These are phyloP conservation scores for Megaustenia siamemsis DNA, from an alignment of 2,888 invertebrate genomes.

Conservation along the genomic window DNA sequence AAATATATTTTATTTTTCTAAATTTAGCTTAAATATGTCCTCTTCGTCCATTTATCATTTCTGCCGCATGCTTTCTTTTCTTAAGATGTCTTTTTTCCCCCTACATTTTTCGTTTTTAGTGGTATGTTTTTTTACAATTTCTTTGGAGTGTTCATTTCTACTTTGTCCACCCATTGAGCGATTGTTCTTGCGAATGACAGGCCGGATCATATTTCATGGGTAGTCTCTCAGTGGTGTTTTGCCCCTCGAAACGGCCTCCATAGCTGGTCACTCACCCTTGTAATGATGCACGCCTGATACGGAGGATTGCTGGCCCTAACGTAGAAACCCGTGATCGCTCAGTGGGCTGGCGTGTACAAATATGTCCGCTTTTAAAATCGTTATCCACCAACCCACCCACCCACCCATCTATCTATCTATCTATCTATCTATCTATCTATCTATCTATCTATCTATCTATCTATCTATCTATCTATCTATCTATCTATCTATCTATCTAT, in stretches of 20 bases:
- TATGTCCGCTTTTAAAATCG: too few relatives aligned
- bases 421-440: slow-evolving; percentile 22
- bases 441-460: not conserved
- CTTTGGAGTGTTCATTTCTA: too few relatives aligned
- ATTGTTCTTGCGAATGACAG: not conserved
- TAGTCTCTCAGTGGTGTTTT: not conserved
- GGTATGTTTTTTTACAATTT: too few relatives aligned
- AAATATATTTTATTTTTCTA: too few relatives aligned
- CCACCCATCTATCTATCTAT: slow-evolving; percentile 20
- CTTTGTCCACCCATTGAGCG: not conserved
- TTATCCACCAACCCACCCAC: not conserved
- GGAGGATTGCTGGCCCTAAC: not conserved
- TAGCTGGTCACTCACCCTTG: slow-evolving; percentile 7
- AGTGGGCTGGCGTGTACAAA: too few relatives aligned
- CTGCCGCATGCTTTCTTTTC: too few relatives aligned
- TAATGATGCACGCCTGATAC: not conserved
- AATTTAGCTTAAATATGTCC: too few relatives aligned
- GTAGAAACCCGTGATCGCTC: not conserved
- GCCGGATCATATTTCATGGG: not conserved
- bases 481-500: not conserved
- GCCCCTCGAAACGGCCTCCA: not conserved
- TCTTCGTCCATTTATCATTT: too few relatives aligned
- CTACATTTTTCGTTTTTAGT: too few relatives aligned
- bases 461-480: not conserved
- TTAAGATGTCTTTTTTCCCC: too few relatives aligned